A percentile compares a stretch with the other conserved stretches of the same genome.
Evolutionary conservation across 1,140 invertebrate species (phyloP).

Genomic region (Drosophila parabipectinata): DNA sequence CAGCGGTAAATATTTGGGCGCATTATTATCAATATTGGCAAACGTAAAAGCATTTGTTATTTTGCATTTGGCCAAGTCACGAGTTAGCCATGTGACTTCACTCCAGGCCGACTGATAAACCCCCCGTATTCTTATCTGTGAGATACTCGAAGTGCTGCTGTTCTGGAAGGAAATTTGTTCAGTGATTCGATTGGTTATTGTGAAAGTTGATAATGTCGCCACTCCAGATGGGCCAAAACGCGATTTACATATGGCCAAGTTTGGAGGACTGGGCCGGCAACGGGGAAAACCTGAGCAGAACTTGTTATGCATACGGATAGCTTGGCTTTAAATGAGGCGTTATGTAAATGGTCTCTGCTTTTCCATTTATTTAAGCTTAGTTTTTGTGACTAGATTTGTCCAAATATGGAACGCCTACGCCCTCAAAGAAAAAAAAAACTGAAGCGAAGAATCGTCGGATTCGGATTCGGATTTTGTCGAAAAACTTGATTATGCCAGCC

Average conservation of each 20-base stretch:
- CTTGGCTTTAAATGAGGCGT: slow-evolving; percentile 55
- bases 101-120: slow-evolving; percentile 29
- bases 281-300: slow-evolving; percentile 36
- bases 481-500: slow-evolving; percentile 62
- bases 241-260: slow-evolving; percentile 56
- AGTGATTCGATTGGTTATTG: slow-evolving; percentile 15
- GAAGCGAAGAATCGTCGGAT: neutral
- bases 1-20: slow-evolving; percentile 24
- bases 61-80: slow-evolving; percentile 38
- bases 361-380: slow-evolving; percentile 32
- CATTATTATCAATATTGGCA: slow-evolving; percentile 28
- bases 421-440: slow-evolving; percentile 31
- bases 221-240: slow-evolving; percentile 1
- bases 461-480: slow-evolving; percentile 23
- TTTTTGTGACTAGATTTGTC: slow-evolving; percentile 55
- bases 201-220: slow-evolving; percentile 16
- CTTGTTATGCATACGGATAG: slow-evolving; percentile 28
- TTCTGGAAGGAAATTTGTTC: slow-evolving; percentile 44
- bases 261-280: slow-evolving; percentile 21
- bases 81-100: slow-evolving; percentile 33
- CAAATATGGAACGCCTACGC: slow-evolving; percentile 64
- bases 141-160: slow-evolving; percentile 40
- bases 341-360: slow-evolving; percentile 44
- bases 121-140: slow-evolving; percentile 22
- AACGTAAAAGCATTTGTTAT: slow-evolving; percentile 32